phyloP scores from a whole-genome alignment of 2,888 invertebrate genomes.

The Brachyopa scutellaris region DNA sequence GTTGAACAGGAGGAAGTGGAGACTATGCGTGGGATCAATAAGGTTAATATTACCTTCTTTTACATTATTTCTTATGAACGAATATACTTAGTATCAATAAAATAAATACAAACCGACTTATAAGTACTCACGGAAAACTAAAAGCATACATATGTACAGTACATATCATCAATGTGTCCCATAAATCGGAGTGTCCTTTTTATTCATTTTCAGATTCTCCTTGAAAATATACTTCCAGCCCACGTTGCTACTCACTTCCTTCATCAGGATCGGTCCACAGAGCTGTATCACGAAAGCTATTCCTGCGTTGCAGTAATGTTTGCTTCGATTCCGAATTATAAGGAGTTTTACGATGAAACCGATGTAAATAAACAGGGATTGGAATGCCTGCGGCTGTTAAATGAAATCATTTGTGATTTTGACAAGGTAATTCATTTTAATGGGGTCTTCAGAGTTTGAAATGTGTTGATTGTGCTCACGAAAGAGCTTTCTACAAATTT shows the following conservation, averaged over 20 bases:
- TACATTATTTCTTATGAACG: too few relatives aligned
- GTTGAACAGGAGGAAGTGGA: constrained; percentile 98
- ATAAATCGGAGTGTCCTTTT: not conserved
- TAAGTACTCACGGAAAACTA: too few relatives aligned
- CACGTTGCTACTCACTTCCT: constrained; percentile 98
- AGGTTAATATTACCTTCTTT: too few relatives aligned
- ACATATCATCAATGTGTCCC: too few relatives aligned
- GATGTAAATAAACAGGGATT: constrained; percentile 97
- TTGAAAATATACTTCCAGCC: constrained; percentile 97
- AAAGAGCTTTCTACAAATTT: not conserved
- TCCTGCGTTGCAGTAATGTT: constrained; percentile 98
- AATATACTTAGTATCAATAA: too few relatives aligned
- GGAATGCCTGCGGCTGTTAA: constrained; percentile 95
- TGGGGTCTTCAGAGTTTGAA: not conserved
- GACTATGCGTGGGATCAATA: constrained; percentile 97
- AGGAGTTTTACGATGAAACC: constrained; percentile 98
- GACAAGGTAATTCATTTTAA: constrained; percentile 88
- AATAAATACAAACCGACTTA: too few relatives aligned
- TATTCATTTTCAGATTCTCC: constrained; percentile 86
- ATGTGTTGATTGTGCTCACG: too few relatives aligned
- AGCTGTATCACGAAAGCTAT: constrained; percentile 96
- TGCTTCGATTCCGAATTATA: constrained; percentile 98
- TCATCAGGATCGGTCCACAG: constrained; percentile 85
- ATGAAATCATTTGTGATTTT: constrained; percentile 99
- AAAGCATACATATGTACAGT: too few relatives aligned